Evolutionary conservation across 2,888 invertebrate genomes (phyloP).

Genomic region (Parasteatoda lunata): DNA sequence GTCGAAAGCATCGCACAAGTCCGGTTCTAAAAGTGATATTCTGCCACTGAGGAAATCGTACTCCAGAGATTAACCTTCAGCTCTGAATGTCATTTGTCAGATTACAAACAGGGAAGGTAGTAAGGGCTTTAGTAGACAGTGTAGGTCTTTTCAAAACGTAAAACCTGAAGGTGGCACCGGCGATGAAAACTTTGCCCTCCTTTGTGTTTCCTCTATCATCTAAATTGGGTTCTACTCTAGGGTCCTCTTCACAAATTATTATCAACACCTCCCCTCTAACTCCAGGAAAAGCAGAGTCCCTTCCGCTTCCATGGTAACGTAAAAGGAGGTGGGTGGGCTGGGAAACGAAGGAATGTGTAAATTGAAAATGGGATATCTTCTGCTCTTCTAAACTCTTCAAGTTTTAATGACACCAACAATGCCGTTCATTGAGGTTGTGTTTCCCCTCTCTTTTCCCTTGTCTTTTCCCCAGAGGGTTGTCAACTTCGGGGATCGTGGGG

Average conservation of each 20-base stretch:
- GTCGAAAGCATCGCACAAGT: too few species aligned
- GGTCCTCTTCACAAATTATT: constrained; percentile 45
- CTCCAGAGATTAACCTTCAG: background rate
- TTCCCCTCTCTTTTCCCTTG: constrained; percentile 20
- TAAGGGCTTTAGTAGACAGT: background rate
- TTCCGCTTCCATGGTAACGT: constrained; percentile 36
- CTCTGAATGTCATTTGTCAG: constrained; percentile 50
- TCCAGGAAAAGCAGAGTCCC: background rate
- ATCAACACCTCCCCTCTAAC: constrained; percentile 14
- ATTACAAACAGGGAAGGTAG: constrained; percentile 57
- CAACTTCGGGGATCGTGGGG: constrained; percentile 36
- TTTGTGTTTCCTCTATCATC: constrained; percentile 4
- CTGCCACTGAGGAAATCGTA: background rate
- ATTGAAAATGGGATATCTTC: constrained; percentile 65
- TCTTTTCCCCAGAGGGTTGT: constrained; percentile 40
- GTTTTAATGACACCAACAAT: constrained; percentile 65
- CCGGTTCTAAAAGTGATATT: too few species aligned
- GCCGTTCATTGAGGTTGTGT: constrained; percentile 41
- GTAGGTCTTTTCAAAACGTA: constrained; percentile 17
- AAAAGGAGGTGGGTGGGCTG: background rate
- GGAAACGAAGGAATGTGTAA: constrained; percentile 61
- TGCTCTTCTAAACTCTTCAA: constrained; percentile 57
- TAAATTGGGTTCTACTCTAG: constrained; percentile 46
- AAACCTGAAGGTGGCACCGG: constrained; percentile 5
- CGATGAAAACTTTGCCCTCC: constrained; percentile 16